A percentile compares a stretch with the other conserved stretches of the same genome.
phyloP scores from a whole-genome alignment of 2,113 vertebrate genomes.

The Zosterops pallidus region DNA sequence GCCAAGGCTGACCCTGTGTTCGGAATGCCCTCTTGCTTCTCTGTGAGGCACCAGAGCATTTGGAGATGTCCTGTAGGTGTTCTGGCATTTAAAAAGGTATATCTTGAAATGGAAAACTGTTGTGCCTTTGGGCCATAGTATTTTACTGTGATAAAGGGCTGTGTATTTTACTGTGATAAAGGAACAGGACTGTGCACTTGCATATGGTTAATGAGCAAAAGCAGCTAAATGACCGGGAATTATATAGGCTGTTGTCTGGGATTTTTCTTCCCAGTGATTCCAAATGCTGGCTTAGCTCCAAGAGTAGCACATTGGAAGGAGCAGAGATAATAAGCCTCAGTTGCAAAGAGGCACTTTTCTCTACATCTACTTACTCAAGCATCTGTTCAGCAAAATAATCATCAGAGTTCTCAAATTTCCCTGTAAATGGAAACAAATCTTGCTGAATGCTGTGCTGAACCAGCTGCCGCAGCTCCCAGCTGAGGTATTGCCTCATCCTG shows the following conservation, averaged over 20 bases:
- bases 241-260: neutral
- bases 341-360: neutral
- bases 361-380: constrained; percentile 16
- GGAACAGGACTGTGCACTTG: neutral
- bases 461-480: constrained; percentile 6
- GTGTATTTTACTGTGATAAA: neutral
- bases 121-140: neutral
- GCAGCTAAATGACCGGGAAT: neutral
- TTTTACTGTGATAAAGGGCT: neutral
- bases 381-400: constrained; percentile 48
- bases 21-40: neutral
- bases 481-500: constrained; percentile 6
- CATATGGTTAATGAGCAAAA: neutral
- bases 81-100: neutral
- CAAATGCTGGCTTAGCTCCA: neutral
- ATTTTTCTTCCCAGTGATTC: neutral
- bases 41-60: neutral
- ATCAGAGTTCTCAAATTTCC: constrained; percentile 39
- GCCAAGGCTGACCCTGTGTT: neutral
- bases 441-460: constrained; percentile 50
- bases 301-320: neutral
- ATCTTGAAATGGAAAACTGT: neutral
- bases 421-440: constrained; percentile 1
- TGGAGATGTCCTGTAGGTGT: neutral
- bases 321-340: neutral